Conservation (phyloP, 1,140 invertebrate species). For the Drosophila navojoa region DNA sequence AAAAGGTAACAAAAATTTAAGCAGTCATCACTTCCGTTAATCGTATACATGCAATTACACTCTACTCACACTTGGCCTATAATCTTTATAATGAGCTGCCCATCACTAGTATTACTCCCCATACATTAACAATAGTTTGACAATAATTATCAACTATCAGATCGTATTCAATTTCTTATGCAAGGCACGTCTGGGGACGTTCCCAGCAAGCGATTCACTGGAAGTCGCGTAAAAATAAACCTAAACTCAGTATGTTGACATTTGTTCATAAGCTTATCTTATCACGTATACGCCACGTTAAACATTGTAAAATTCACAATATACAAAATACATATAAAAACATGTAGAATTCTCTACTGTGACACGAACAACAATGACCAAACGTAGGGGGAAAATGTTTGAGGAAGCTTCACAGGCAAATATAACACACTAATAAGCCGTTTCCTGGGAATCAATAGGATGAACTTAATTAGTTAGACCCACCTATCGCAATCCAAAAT, state of each 20-base stretch:
- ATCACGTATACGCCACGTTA: conserved; percentile 52
- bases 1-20: background rate
- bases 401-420: conserved; percentile 1
- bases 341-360: conserved; percentile 32
- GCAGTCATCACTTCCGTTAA: conserved; percentile 3
- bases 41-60: too few species aligned
- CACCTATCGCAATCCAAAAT: conserved; percentile 74
- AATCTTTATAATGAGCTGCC: conserved; percentile 13
- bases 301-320: background rate
- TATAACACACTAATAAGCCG: background rate
- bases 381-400: conserved; percentile 28
- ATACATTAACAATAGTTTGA: background rate
- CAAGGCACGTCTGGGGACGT: conserved; percentile 18
- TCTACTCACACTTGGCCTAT: background rate
- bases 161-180: conserved; percentile 15
- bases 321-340: conserved; percentile 2
- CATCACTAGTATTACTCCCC: conserved; percentile 16
- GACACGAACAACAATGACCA: conserved; percentile 39
- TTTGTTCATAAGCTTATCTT: conserved; percentile 43
- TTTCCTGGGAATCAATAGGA: background rate
- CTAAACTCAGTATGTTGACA: conserved; percentile 20
- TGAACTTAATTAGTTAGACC: conserved; percentile 9
- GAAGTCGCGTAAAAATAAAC: conserved; percentile 40
- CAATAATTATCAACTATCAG: background rate
- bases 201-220: conserved; percentile 10